These are phyloP conservation scores for Poecilus cupreus DNA, from an alignment of 2,888 invertebrate species.

Conservation along the genomic window DNA sequence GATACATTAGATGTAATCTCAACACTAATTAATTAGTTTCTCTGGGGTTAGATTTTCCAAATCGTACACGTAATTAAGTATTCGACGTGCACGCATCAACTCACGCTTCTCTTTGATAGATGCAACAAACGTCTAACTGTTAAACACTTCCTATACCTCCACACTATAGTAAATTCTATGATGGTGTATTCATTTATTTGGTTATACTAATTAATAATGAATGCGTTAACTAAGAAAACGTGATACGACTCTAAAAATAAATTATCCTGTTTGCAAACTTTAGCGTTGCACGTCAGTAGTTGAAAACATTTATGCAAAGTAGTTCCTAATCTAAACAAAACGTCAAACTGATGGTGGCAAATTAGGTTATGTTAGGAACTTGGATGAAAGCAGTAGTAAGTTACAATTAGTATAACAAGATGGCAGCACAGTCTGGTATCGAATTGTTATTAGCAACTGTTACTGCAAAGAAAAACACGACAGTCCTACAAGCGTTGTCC, in stretches of 20 bases:
- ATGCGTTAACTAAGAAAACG: neutral
- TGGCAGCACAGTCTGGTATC: neutral
- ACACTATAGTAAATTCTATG: too few relatives aligned
- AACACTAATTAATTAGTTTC: conserved; percentile 65
- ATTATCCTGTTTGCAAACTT: neutral
- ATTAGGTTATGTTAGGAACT: conserved; percentile 8
- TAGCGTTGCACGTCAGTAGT: neutral
- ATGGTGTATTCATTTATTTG: too few relatives aligned
- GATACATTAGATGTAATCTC: conserved; percentile 65
- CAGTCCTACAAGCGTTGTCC: conserved; percentile 4
- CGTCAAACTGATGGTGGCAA: neutral
- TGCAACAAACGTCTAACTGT: neutral
- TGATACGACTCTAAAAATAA: neutral
- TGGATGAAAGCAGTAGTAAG: conserved; percentile 1
- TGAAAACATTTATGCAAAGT: conserved; percentile 29
- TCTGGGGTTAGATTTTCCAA: conserved; percentile 63
- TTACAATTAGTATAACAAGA: conserved; percentile 38
- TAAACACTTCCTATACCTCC: neutral
- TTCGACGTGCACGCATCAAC: conserved; percentile 52
- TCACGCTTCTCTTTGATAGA: conserved; percentile 8
- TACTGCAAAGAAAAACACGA: conserved; percentile 38
- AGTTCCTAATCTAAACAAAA: conserved; percentile 41
- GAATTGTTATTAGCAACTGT: conserved; percentile 32
- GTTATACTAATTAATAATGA: too few relatives aligned
- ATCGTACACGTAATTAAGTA: conserved; percentile 56